These are phyloP conservation scores for Corythornis leucogaster DNA, from an alignment of 2,797 vertebrate species.

Conservation along the genomic window DNA sequence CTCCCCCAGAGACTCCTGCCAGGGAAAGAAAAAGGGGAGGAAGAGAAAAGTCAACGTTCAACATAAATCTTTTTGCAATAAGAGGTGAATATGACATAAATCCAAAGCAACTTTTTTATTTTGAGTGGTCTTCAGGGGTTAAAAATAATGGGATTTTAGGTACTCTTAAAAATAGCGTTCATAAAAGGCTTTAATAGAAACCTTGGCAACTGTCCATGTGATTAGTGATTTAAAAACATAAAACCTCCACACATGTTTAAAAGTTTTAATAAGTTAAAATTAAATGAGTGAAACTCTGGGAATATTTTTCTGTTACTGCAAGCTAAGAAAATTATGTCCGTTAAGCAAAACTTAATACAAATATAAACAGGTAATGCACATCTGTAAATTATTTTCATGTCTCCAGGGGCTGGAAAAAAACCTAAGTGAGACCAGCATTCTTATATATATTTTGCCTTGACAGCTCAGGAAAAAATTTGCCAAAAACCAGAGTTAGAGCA, in stretches of 20 bases:
- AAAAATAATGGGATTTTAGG: slow-evolving; percentile 68
- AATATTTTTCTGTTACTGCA: slow-evolving; percentile 69
- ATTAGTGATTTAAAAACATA: slow-evolving; percentile 59
- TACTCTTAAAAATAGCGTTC: slow-evolving; percentile 55
- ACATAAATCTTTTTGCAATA: slow-evolving; percentile 42
- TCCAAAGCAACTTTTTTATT: neutral
- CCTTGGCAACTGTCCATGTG: slow-evolving; percentile 57
- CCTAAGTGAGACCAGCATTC: slow-evolving; percentile 77
- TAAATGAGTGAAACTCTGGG: slow-evolving; percentile 62
- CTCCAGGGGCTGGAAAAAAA: slow-evolving; percentile 73
- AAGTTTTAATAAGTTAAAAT: slow-evolving; percentile 72
- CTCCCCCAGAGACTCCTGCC: neutral
- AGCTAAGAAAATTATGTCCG: slow-evolving; percentile 57
- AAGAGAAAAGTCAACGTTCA: neutral
- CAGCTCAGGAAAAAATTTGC: slow-evolving; percentile 77
- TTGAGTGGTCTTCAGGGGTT: slow-evolving; percentile 48
- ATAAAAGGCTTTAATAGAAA: slow-evolving; percentile 62
- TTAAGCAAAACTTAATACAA: slow-evolving; percentile 43
- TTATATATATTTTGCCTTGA: slow-evolving; percentile 78
- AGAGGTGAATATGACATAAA: slow-evolving; percentile 9
- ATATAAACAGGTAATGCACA: slow-evolving; percentile 78
- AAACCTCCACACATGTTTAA: slow-evolving; percentile 69
- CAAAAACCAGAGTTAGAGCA: slow-evolving; percentile 74
- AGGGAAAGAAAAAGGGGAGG: neutral
- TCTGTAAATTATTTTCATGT: slow-evolving; percentile 81